A percentile compares a stretch with the other conserved stretches of the same genome.
These are phyloP conservation scores for Lacerta viridis DNA, from an alignment of 2,797 vertebrate species.

Conservation along the genomic window DNA sequence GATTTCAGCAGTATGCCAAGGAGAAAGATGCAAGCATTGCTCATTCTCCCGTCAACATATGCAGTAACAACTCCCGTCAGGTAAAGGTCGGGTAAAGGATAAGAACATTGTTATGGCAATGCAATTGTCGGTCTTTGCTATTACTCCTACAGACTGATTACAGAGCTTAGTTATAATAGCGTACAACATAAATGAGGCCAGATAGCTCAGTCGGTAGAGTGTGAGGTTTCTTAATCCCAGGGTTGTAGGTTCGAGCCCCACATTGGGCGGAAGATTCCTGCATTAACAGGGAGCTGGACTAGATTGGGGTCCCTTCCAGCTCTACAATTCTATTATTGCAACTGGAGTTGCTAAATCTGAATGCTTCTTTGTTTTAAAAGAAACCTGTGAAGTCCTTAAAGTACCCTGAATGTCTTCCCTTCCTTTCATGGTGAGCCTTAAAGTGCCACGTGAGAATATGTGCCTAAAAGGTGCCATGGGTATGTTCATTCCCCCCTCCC, in stretches of 20 bases:
- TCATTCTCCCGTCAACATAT: not conserved
- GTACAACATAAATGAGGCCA: too few relatives aligned
- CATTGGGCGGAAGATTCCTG: too few relatives aligned
- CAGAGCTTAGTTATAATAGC: too few relatives aligned
- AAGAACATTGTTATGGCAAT: not conserved
- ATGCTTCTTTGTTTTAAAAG: not conserved
- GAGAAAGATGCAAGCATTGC: not conserved
- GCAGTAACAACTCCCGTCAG: not conserved
- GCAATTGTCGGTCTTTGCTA: not conserved
- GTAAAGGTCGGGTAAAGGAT: not conserved
- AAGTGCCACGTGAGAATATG: not conserved
- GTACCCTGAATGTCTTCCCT: not conserved
- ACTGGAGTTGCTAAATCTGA: not conserved
- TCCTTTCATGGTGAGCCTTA: constrained; percentile 5
- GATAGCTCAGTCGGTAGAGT: too few relatives aligned
- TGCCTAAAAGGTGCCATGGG: not conserved
- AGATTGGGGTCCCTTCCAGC: not conserved
- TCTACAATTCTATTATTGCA: not conserved
- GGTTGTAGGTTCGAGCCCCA: too few relatives aligned
- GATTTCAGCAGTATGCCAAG: not conserved
- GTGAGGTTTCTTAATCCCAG: too few relatives aligned
- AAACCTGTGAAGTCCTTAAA: not conserved
- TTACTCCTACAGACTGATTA: not conserved
- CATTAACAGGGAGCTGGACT: too few relatives aligned
- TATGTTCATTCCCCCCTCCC: not conserved